A percentile compares a stretch with the other conserved stretches of the same genome.
These are phyloP conservation scores for Ischnus inquisitorius DNA, from an alignment of 2,888 invertebrate species.

Conservation along the genomic window DNA sequence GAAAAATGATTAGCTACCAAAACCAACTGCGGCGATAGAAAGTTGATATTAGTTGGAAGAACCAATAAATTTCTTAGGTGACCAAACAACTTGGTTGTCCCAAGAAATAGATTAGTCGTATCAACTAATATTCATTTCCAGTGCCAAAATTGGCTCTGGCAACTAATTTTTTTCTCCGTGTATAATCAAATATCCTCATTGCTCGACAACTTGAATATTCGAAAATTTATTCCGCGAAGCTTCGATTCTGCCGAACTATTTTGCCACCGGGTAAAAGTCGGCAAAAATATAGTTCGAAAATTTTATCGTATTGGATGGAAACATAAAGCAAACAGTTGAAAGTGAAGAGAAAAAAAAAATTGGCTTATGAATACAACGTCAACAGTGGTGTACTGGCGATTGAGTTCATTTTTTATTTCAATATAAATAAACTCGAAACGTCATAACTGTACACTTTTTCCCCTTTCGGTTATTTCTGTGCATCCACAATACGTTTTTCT, in stretches of 20 bases:
- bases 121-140: too few species aligned
- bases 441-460: constrained; percentile 55
- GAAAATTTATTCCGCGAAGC: too few species aligned
- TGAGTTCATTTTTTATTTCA: constrained; percentile 68
- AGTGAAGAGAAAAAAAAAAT: neutral
- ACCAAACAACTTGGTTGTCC: too few species aligned
- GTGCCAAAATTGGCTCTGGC: too few species aligned
- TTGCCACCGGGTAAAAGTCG: constrained; percentile 48
- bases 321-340: constrained; percentile 30
- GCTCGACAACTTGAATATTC: too few species aligned
- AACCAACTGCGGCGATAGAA: too few species aligned
- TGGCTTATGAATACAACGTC: constrained; percentile 37
- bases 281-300: constrained; percentile 48
- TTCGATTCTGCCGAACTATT: constrained; percentile 5
- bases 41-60: too few species aligned
- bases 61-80: too few species aligned
- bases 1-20: too few species aligned
- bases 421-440: constrained; percentile 68
- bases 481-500: neutral
- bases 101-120: too few species aligned
- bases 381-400: constrained; percentile 56
- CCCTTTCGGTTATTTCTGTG: constrained; percentile 47
- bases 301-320: constrained; percentile 48
- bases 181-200: too few species aligned
- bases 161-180: too few species aligned